These are phyloP conservation scores for Himantopus leucocephalus DNA, from an alignment of 2,113 vertebrate genomes.

Conservation along the genomic window DNA sequence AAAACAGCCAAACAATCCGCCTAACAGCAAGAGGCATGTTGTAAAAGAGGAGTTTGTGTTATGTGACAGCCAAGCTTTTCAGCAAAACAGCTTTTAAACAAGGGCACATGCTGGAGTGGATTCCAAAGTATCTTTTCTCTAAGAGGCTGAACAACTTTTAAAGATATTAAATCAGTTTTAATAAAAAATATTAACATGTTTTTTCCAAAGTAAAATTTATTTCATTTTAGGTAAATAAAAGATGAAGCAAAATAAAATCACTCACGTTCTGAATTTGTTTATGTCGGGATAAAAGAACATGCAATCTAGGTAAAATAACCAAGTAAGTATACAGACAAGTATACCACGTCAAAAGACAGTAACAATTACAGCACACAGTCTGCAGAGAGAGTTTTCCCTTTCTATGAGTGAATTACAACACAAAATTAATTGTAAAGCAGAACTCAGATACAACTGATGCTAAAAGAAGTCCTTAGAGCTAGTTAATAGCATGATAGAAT, in stretches of 20 bases:
- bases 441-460: neutral
- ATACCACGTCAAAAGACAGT: neutral
- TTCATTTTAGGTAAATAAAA: neutral
- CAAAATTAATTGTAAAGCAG: neutral
- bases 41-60: neutral
- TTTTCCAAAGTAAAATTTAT: neutral
- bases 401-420: neutral
- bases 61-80: neutral
- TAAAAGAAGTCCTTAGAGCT: neutral
- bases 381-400: neutral
- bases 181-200: neutral
- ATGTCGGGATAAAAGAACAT: neutral
- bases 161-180: neutral
- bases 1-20: conserved; percentile 11
- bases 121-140: neutral
- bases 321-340: neutral
- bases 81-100: neutral
- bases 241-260: neutral
- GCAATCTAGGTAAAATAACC: neutral
- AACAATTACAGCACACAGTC: neutral
- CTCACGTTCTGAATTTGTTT: neutral
- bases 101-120: neutral
- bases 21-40: conserved; percentile 6
- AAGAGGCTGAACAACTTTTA: neutral
- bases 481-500: neutral